Base-by-base conservation (phyloP, 30 jellyfish, hydroid and myxozoan species). In the Rhopilema esculentum region DNA sequence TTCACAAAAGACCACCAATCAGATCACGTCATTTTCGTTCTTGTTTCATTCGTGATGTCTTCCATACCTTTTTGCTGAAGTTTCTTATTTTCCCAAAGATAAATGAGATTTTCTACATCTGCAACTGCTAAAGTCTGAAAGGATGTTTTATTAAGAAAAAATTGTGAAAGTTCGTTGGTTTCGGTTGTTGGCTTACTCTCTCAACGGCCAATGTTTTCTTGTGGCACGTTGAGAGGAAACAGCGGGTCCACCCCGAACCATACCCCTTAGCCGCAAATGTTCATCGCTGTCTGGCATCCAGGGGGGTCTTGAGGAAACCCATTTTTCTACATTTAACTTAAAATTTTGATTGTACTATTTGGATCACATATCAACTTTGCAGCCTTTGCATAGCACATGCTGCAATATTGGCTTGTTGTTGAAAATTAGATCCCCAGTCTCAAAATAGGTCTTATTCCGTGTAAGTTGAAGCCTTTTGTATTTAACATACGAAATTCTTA, bases 1-100 rank as follows among this genome's bases (percentile, higher is more conserved):
- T 78, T 78, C 88, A 78, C 88, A 53, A 25, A 29, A 16, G 30
- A 18, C 50, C 63, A 20, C 88, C 88, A 78, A 78, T 78, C 88
- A 78, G 88, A 78, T 78, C 77, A 78, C 52, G 49, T 33, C 79
- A 78, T 78, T 61, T 24, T 31, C 32, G 15, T 12, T 40, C 57
- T 40, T 40, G 57, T 40, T 40, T 6, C 12, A 40, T 40, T 40
- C 57, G 57, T 40, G 57, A 40, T 40, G 57, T 12, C 57, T 40
- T 40, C 57, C 12, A 40, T 2, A 40, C 6, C 57, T 40, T 6
- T 40, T 40, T 12, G 6, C 57, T 40, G 9, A 40, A n/a, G 6
- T 12, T 40, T 40, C 6, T 40, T 2, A 40, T 2, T 40, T 6
- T 40, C 9, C 12, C 57, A 12, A 40, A 12, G 57, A 12, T 2